Conservation (phyloP, 64 coral and sea anemone species). For the Actinia tenebrosa region DNA sequence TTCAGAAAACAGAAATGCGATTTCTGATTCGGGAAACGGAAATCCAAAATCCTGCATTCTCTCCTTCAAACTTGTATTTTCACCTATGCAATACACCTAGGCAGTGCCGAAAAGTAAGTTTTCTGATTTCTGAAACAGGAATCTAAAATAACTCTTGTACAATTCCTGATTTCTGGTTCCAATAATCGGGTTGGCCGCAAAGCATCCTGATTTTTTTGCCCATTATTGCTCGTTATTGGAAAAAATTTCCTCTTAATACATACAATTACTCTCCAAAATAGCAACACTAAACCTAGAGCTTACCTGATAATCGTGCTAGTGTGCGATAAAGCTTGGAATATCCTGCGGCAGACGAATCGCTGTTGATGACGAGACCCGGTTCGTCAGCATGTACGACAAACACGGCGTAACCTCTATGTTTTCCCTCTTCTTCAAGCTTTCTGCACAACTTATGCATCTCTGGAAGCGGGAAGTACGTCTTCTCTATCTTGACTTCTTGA, state of each 20-base stretch:
- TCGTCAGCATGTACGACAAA: conserved; percentile 82
- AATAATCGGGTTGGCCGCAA: no score
- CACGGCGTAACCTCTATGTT: conserved; percentile 41
- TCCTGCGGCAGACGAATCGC: conserved; percentile 37
- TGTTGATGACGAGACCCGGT: conserved; percentile 50
- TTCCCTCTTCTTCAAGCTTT: conserved; percentile 4
- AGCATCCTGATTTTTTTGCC: no score
- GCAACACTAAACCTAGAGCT: neutral
- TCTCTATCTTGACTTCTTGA: conserved; percentile 4
- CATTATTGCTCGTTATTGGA: no score
- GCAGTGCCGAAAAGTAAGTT: no score
- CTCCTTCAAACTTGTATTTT: no score
- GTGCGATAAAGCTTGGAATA: conserved; percentile 61
- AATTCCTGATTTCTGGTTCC: no score
- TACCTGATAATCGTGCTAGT: conserved; percentile 34
- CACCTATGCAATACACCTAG: no score
- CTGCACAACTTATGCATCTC: conserved; percentile 34
- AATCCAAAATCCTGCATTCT: no score
- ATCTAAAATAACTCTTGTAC: no score
- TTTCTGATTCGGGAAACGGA: no score
- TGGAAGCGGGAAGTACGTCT: conserved; percentile 45
- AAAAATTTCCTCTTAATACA: neutral
- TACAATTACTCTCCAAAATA: neutral
- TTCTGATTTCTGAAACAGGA: no score
- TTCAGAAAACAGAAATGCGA: no score